Base-by-base conservation (phyloP, 2,888 invertebrate genomes). In the Tortricodes alternella region DNA sequence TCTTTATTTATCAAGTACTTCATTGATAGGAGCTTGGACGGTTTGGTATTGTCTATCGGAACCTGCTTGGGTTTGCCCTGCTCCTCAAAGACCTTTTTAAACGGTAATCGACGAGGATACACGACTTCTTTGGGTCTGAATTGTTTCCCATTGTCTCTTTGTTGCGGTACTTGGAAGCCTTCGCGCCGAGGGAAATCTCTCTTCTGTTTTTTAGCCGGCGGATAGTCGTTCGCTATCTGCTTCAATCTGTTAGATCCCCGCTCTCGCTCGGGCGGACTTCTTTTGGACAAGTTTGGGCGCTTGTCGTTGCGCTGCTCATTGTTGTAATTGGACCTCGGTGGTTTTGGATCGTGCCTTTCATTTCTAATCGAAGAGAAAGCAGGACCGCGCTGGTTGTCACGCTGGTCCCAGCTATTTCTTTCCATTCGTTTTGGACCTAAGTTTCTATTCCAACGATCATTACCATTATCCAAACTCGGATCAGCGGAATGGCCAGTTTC, bases 1-100 rank as follows among this genome's bases (percentile, higher is more conserved):
- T 62, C 62, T 24, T 34, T 59, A 11, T 59, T 53, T 11, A 61
- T 41, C 15, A 53, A 15, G 15, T 9, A 23, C 1, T 21, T 38
- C n/a, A 41, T 5, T 13, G 19, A 19, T 7, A 29, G 9, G 7
- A 32, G 38, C n/a, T 44, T 53, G 16, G 2, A 2, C 13, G 15
- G 11, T 13, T 7, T 13, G n/a, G n/a, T n/a, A n/a, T n/a, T n/a
- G n/a, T n/a, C n/a, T n/a, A n/a, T n/a, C n/a, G n/a, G n/a, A 7
- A 7, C 34, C 5, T 7, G 7, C 11, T 8, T 1, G 11, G 24
- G 16, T 34, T n/a, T n/a, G n/a, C n/a, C n/a, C n/a, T n/a, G n/a
- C n/a, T n/a, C n/a, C n/a, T n/a, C n/a, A n/a, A n/a, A n/a, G n/a
- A n/a, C n/a, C n/a, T 13, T 46, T 9, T 21, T 4, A 38, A n/a